phyloP scores from a whole-genome alignment of 2,113 vertebrate genomes.

The Butorides virescens region DNA sequence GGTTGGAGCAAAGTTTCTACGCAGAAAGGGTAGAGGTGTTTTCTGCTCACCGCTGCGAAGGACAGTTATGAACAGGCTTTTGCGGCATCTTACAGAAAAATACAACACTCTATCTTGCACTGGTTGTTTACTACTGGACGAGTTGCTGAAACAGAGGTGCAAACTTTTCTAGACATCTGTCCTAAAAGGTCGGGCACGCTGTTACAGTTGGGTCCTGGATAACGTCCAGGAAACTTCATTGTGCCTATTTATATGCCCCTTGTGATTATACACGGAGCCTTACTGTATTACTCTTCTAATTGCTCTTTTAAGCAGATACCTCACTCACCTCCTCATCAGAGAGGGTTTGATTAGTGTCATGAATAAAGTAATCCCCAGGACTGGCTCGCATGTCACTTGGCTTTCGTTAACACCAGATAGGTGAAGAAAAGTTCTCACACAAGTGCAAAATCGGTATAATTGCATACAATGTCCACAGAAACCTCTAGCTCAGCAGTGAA shows the following conservation, averaged over 20 bases:
- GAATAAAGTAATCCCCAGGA: background rate
- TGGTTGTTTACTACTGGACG: background rate
- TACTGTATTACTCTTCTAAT: background rate
- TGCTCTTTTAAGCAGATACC: background rate
- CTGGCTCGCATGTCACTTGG: background rate
- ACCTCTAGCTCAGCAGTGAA: background rate
- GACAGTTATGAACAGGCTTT: background rate
- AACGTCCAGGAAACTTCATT: background rate
- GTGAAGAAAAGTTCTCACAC: background rate
- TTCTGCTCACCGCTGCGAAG: background rate
- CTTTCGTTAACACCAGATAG: background rate
- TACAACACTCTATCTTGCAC: background rate
- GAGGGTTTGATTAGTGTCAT: background rate
- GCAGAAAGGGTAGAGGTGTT: background rate
- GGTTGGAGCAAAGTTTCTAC: rapidly evolving
- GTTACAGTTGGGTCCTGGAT: background rate
- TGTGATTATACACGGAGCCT: background rate
- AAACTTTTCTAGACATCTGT: background rate
- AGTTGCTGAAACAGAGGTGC: background rate
- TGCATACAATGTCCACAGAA: background rate
- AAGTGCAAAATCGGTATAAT: background rate
- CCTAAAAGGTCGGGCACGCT: conserved; percentile 4
- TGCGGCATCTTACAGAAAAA: background rate
- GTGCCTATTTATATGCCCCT: conserved; percentile 17
- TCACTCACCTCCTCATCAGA: background rate